These are phyloP conservation scores for Cygnus atratus DNA, from an alignment of 2,113 vertebrate species.

Conservation along the genomic window DNA sequence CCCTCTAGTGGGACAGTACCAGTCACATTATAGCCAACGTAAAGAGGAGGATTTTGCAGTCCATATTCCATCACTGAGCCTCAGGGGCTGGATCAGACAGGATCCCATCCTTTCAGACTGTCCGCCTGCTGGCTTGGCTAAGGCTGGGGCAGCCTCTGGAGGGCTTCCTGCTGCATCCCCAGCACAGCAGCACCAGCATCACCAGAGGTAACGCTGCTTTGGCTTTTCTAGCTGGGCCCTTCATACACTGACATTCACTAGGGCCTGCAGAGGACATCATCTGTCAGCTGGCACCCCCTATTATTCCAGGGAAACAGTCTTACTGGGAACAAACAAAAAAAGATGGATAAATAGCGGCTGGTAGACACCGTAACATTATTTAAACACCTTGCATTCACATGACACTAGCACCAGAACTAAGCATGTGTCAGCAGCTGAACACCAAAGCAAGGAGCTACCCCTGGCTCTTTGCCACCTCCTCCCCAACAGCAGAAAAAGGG, in stretches of 20 bases:
- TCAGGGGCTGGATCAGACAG: not conserved
- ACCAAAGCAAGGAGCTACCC: not conserved
- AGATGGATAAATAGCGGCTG: not conserved
- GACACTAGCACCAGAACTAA: not conserved
- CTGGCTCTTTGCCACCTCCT: not conserved
- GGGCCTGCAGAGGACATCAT: not conserved
- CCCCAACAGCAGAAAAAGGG: not conserved
- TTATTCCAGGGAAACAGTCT: not conserved
- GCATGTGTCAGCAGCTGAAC: not conserved
- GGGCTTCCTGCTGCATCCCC: not conserved
- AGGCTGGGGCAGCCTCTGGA: too few species aligned
- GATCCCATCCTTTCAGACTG: not conserved
- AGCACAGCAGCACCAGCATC: rapidly evolving
- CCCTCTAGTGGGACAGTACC: conserved; percentile 35
- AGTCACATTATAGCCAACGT: rapidly evolving
- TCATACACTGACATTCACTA: not conserved
- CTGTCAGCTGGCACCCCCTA: not conserved
- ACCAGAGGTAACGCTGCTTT: not conserved
- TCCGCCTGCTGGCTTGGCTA: not conserved
- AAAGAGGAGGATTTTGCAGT: not conserved
- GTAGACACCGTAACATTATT: not conserved
- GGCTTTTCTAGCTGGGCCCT: not conserved
- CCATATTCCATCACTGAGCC: not conserved
- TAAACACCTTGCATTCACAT: not conserved
- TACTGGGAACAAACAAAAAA: not conserved